Conservation (phyloP, 1,140 invertebrate species). For the Papilio aristodemus region DNA sequence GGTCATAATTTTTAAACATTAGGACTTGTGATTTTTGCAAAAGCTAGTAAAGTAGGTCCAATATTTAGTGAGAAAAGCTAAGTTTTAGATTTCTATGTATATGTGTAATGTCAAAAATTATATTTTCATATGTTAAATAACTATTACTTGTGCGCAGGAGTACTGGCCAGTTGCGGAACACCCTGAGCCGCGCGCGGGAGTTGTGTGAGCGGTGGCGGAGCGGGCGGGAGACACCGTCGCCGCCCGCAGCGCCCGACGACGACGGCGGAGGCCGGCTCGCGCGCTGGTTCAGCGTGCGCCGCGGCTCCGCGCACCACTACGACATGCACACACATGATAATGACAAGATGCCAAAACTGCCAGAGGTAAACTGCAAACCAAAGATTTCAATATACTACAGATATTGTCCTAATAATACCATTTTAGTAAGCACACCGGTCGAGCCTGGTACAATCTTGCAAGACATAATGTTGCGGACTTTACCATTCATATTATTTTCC, state of each 20-base stretch:
- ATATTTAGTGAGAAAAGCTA: too few species aligned
- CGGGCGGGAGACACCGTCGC: constrained; percentile 79
- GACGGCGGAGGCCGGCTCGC: constrained; percentile 86
- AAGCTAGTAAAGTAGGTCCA: too few species aligned
- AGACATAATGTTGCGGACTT: too few species aligned
- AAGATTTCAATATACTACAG: too few species aligned
- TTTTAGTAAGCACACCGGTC: too few species aligned
- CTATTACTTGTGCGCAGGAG: constrained; percentile 74
- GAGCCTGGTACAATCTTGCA: too few species aligned
- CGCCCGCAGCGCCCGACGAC: constrained; percentile 80
- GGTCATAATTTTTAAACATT: too few species aligned
- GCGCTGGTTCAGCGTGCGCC: constrained; percentile 91
- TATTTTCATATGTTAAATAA: too few species aligned
- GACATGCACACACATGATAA: constrained; percentile 82
- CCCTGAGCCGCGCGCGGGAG: constrained; percentile 85
- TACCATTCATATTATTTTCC: too few species aligned
- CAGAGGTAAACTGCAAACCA: constrained; percentile 81
- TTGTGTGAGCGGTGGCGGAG: constrained; percentile 86
- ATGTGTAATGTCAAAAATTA: background rate
- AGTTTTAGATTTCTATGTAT: background rate
- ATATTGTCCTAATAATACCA: too few species aligned
- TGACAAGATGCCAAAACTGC: constrained; percentile 88
- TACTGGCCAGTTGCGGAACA: constrained; percentile 85
- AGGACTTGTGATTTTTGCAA: too few species aligned
- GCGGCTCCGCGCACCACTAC: constrained; percentile 89